Base-by-base conservation (phyloP, 1,140 invertebrate genomes). In the Anastrepha obliqua region DNA sequence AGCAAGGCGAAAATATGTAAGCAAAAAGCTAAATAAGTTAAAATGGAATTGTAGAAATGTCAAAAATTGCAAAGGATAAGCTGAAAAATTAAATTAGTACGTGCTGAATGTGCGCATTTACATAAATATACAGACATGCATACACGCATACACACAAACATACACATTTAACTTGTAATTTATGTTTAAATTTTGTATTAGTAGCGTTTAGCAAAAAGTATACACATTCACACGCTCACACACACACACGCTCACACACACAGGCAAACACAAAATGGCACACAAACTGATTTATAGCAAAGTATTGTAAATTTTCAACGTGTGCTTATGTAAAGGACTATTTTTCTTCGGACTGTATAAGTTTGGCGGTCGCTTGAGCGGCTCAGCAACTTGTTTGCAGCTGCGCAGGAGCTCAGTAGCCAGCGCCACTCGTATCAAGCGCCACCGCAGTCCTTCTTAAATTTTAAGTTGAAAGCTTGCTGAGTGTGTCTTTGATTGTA, bases 231-330 rank as follows among this genome's bases (percentile, higher is more conserved):
- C 15, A 62, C 9, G 6, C 8, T 15, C n/a, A n/a, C 60, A 62
- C 60, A 62, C 60, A 17, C 13, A 62, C 29, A 29, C 29, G 1
- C 8, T 1, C n/a, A n/a, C 60, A 62, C 60, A 62, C 60, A 17
- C 13, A 62, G 29, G 29, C 29, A 29, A 29, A 29, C 29, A 29
- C 29, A 29, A 29, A 29, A 29, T 29, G 29, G 29, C 29, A 29
- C 29, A 29, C 29, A 29, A 29, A 62, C 5, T 62, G n/a, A 62
- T 62, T 62, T 62, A 9, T 62, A 62, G 4, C n/a, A 62, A 55
- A 8, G 51, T 55, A 58, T 29, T 51, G 6, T 55, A 55, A 81
- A 55, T n/a, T 81, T 81, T 74, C 70, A 74, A 74, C 47, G 70
- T 74, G 70, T 74, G 70, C 70, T 74, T 17, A 47, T 47, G 8